These are phyloP conservation scores for Lasiommata megera DNA, from an alignment of 2,888 invertebrate genomes.

Conservation along the genomic window DNA sequence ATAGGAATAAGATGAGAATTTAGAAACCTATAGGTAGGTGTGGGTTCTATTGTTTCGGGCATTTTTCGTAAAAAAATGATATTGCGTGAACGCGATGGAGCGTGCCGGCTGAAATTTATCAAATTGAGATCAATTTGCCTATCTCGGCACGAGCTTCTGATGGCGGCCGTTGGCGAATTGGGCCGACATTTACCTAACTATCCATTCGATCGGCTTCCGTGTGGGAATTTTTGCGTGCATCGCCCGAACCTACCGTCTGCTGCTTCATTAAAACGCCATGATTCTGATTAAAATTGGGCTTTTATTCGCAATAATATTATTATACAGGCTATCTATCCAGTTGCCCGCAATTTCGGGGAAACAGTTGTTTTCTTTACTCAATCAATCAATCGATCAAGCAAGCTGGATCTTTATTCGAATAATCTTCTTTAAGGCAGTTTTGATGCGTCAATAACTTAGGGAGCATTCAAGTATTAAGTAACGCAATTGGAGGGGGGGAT, in stretches of 20 bases:
- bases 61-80: slow-evolving; percentile 27
- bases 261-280: slow-evolving; percentile 11
- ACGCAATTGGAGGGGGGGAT: no score
- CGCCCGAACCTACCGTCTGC: slow-evolving; percentile 19
- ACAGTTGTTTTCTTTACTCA: no score
- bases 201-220: slow-evolving; percentile 54
- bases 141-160: slow-evolving; percentile 38
- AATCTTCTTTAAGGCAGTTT: no score
- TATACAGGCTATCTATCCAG: no score
- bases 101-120: slow-evolving; percentile 30
- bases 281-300: slow-evolving; percentile 5
- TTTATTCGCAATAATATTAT: background rate
- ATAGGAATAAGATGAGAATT: no score
- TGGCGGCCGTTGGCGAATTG: slow-evolving; percentile 33
- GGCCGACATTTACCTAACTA: slow-evolving; percentile 34
- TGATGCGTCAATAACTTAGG: no score
- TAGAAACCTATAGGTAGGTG: no score
- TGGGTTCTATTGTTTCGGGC: no score
- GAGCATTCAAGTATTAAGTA: no score
- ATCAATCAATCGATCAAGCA: no score
- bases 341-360: no score
- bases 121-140: slow-evolving; percentile 36
- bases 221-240: slow-evolving; percentile 47
- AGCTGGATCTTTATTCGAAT: no score
- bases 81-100: slow-evolving; percentile 21